Evolutionary conservation across 1,140 invertebrate species (phyloP).

Genomic region (Paralvinella palmiformis): DNA sequence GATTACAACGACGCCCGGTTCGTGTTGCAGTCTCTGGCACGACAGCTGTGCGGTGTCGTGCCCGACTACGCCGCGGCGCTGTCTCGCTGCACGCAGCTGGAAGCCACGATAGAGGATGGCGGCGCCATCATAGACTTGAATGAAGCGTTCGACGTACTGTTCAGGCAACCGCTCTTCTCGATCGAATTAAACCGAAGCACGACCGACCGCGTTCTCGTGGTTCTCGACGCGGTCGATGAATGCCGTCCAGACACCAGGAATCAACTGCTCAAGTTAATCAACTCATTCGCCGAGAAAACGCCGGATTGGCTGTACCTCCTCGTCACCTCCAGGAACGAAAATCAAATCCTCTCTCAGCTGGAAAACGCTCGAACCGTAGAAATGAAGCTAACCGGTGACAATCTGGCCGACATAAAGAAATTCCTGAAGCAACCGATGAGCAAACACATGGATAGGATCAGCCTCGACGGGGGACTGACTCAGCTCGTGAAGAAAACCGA

Average conservation of each 20-base stretch:
- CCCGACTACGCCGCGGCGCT: conserved; percentile 2
- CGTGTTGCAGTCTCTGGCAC: conserved; percentile 2
- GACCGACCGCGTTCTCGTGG: neutral
- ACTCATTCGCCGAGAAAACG: conserved; percentile 8
- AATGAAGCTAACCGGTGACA: conserved; percentile 14
- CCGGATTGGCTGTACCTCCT: conserved; percentile 14
- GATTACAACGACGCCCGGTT: conserved; percentile 10
- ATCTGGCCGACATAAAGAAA: conserved; percentile 9
- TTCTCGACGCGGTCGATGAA: conserved; percentile 15
- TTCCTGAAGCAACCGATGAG: conserved; percentile 12
- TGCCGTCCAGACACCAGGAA: neutral
- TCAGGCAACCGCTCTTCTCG: conserved; percentile 3
- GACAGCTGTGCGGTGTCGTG: conserved; percentile 1
- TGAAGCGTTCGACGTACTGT: conserved; percentile 6
- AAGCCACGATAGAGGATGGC: conserved; percentile 5
- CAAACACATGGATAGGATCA: conserved; percentile 14
- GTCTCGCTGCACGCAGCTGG: neutral
- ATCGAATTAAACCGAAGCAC: neutral
- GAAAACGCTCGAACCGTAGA: conserved; percentile 6
- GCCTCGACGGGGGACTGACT: conserved; percentile 17
- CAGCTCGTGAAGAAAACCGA: conserved; percentile 12
- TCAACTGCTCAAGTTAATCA: neutral
- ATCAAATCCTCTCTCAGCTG: conserved; percentile 4
- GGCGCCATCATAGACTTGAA: too few species aligned
- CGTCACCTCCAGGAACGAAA: conserved; percentile 4